Evolutionary conservation across 2,797 vertebrate species (phyloP).

Genomic region (Sebastes itinus): DNA sequence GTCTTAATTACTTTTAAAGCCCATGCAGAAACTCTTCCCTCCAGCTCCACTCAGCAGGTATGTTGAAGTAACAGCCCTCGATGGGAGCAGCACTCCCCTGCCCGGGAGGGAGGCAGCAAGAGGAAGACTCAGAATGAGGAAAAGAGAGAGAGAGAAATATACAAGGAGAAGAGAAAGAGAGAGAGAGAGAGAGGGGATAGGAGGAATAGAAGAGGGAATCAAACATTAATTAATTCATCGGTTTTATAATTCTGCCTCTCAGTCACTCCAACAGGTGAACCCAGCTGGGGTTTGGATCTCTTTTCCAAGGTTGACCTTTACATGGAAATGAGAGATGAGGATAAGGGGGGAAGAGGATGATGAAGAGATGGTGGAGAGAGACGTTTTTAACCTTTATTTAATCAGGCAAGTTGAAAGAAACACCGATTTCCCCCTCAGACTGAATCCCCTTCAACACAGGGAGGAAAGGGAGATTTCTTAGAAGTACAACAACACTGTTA

Average conservation of each 20-base stretch:
- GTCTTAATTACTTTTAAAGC: constrained; percentile 52
- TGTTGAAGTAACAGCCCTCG: constrained; percentile 33
- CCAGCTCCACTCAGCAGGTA: constrained; percentile 32
- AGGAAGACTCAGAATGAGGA: background rate
- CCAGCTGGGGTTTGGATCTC: constrained; percentile 4
- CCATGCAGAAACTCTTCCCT: constrained; percentile 29
- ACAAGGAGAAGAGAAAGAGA: background rate
- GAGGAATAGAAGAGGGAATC: background rate
- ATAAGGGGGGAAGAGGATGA: background rate
- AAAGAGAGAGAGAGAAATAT: background rate
- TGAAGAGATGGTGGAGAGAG: background rate
- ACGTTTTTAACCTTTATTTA: constrained; percentile 22
- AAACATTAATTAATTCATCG: background rate
- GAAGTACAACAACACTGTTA: background rate
- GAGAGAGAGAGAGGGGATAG: background rate
- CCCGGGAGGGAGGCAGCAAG: background rate
- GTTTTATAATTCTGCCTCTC: constrained; percentile 19
- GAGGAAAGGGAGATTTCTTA: background rate
- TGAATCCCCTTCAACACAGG: background rate
- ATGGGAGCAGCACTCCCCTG: constrained; percentile 8
- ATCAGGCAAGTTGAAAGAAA: background rate
- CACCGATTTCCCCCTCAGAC: background rate
- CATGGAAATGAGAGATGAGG: constrained; percentile 16
- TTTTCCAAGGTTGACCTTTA: constrained; percentile 25
- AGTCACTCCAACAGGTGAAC: constrained; percentile 31